Evolutionary conservation across 2,888 invertebrate species (phyloP), one percentile per base, ranked within the genome.

Genomic region (Phaedon cochleariae): DNA sequence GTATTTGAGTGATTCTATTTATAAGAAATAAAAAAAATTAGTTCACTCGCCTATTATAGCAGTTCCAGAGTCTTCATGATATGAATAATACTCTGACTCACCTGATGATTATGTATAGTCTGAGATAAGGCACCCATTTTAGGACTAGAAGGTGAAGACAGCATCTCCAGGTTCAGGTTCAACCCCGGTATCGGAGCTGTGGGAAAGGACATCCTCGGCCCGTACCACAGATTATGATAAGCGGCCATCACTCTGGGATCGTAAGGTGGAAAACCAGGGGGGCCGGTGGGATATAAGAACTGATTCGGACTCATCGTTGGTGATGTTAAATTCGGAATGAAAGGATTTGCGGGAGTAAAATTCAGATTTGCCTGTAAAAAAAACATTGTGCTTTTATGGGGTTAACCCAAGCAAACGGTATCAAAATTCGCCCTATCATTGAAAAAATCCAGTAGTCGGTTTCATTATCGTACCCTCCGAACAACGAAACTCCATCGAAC

Each of bases 281-380:
- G 77, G 1, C 77, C 75, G 9, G 75, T 63, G 5, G 80, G 79
- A 67, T 79, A 82, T 52, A 83, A 70, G 69, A 83, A 83, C 68
- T 81, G 83, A 70, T 81, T 82, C 2, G 83, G 84, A 60, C 76
- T 81, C 63, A 84, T 67, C 41, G 67, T 52, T 2, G 82, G 82
- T 6, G 83, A 82, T 37, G 82, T 81, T 63, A 84, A 73, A 68
- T 84, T 83, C 17, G 84, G 83, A 17, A 84, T 79, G 64, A 83
- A 84, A 4, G 84, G 84, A 73, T 84, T 84, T 15, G 84, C 76
- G 3, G 83, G 83, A 0, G 83, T 84, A 68, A 82, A 84, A 65
- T 78, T 83, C 52, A 84, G 70, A 63, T 80, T 82, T 18, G 62
- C 52, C 68, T 68, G 54, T 37, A 68, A 67, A n/a, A 31, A 59